phyloP scores from a whole-genome alignment of 2,113 vertebrate genomes.

The Sphaerodactylus townsendi region DNA sequence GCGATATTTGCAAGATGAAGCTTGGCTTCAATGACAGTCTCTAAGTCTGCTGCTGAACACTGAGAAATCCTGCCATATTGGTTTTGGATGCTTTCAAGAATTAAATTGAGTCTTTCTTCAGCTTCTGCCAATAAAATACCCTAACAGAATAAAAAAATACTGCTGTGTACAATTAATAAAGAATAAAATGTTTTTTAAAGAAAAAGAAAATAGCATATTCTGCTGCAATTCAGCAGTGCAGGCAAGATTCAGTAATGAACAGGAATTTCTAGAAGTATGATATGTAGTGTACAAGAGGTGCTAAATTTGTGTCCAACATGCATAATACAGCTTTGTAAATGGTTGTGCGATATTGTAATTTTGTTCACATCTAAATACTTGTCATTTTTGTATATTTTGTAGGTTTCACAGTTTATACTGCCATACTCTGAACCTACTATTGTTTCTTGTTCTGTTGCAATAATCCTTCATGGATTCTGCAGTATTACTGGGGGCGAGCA shows the following conservation, averaged over 20 bases:
- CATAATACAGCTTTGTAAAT: neutral
- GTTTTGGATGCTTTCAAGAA: constrained; percentile 59
- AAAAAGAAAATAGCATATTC: neutral
- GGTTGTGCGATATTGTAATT: neutral
- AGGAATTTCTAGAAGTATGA: neutral
- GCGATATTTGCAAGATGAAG: constrained; percentile 81
- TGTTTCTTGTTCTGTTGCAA: neutral
- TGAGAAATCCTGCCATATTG: constrained; percentile 15
- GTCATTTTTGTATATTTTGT: neutral
- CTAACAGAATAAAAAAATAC: constrained; percentile 58
- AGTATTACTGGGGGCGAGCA: too few relatives aligned
- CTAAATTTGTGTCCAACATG: neutral
- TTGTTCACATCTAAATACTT: neutral
- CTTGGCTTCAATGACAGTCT: constrained; percentile 76
- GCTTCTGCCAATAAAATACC: constrained; percentile 76
- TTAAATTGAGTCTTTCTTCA: constrained; percentile 64
- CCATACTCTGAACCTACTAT: neutral
- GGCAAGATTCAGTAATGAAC: neutral
- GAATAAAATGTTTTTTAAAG: neutral
- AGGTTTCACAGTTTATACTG: neutral
- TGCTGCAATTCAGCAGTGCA: neutral
- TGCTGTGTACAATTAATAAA: neutral
- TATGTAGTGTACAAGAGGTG: too few relatives aligned
- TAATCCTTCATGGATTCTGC: neutral
- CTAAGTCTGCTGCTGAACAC: constrained; percentile 75